Evolutionary conservation across 2,113 vertebrate species (phyloP), one percentile per base, ranked within the genome.

Genomic region (Crotalus viridis): DNA sequence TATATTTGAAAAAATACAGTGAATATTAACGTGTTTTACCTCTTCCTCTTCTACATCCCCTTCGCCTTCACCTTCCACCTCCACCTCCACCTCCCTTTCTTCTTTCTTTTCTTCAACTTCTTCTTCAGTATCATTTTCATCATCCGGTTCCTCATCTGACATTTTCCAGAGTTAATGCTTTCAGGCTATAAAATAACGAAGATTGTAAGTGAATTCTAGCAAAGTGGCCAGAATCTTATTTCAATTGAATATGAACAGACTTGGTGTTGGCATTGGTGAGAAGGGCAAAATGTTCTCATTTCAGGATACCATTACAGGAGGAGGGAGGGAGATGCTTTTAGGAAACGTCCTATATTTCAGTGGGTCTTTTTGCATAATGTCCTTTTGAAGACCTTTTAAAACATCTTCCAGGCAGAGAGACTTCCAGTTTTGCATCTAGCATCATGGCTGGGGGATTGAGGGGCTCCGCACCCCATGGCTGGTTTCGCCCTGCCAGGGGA

Each of bases 141-240:
- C 93, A 0, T 94, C 93, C n/a, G 13, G 43, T 46, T 96, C 96
- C 59, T 96, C 95, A 64, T 94, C 96, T 13, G 97, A 98, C 98
- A 98, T 98, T 21, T 95, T 54, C n/a, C 15, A 74, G 2, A 55
- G 43, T 54, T 85, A 28, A 19, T 91, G 10, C 87, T 48, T 0
- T 55, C 12, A 22, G 1, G 57, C 43, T 13, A 87, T 7, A 87
- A 90, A 51, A 46, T 39, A 64, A 81, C 22, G 33, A 5, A 81
- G 0, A 86, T 15, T 26, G 17, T 24, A 46, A 26, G 51, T 46
- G 0, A 24, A n/a, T 64, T 17, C 55, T 12, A 59, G 87, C 26
- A 81, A 51, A 26, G 54, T 61, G 56, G 55, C 33, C 4, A 15
- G 48, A 91, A 24, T 55, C 24, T 28, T 1, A 90, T 26, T 86